Evolutionary conservation across 2,888 invertebrate genomes (phyloP), one percentile per base, ranked within the genome.

Genomic region (Arrhopalites spinosus): DNA sequence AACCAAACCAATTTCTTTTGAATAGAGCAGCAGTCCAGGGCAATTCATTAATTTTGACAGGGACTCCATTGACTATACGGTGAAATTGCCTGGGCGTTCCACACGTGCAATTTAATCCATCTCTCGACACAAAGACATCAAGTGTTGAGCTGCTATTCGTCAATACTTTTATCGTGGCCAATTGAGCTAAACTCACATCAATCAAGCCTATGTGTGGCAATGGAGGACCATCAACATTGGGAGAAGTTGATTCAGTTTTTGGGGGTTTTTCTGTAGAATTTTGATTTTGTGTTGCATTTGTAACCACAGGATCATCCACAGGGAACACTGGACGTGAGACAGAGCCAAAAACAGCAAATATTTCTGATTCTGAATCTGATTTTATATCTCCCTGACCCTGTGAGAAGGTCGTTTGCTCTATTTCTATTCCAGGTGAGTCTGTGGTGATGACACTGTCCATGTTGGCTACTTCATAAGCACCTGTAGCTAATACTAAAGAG

Each of bases 11-110:
- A 59, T 78, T 81, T 50, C 73, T 77, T 36, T 78, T 66, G 27
- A 77, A 71, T 11, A 78, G 63, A 11, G 73, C 77, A 11, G 77
- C 78, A n/a, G 78, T 81, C 82, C 82, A 82, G 0, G 82, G 82
- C 30, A 80, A 75, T 64, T 82, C 78, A 69, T 80, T 80, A 7
- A 82, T 81, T 25, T 78, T 73, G 0, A 80, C 80, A 13, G 78
- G 79, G 7, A 64, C 59, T 53, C 76, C 76, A 36, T 72, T 72
- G 17, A 76, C 76, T 15, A 76, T 76, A 25, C 69, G 53, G 0
- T 50, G 50, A 13, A 27, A 13, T 15, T 25, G 7, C 3, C 8
- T 27, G 8, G 45, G 25, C 2, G 36, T 20, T 11, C 17, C 3
- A 30, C 69, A 25, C 27, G 27, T 63, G 30, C 63, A 63, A 63